Evolutionary conservation across 1,140 invertebrate genomes (phyloP).

Genomic region (Bacillus rossius): DNA sequence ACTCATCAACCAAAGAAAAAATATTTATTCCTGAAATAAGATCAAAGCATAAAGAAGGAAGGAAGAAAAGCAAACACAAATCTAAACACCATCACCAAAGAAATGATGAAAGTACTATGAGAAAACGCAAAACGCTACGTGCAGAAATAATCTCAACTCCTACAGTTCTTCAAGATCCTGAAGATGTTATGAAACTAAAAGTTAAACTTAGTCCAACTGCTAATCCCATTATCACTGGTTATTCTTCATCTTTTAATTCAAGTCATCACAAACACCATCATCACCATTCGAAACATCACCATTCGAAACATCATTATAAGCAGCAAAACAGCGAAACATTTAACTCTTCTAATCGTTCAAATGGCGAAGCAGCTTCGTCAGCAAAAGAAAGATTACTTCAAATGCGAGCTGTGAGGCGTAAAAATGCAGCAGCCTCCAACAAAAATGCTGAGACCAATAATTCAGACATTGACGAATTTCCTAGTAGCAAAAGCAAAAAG

Average conservation of each 20-base stretch:
- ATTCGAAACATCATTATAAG: conserved; percentile 4
- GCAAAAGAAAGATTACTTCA: conserved; percentile 36
- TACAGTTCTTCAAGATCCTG: conserved; percentile 28
- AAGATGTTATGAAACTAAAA: conserved; percentile 33
- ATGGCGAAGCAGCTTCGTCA: neutral
- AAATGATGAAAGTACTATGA: conserved; percentile 3
- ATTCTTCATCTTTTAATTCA: too few relatives aligned
- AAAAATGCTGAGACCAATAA: conserved; percentile 5
- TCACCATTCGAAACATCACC: conserved; percentile 5
- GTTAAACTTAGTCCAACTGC: conserved; percentile 27
- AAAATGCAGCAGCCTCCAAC: conserved; percentile 21
- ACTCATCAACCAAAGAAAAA: too few relatives aligned
- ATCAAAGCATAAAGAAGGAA: conserved; percentile 1
- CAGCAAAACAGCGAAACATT: neutral
- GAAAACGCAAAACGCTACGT: conserved; percentile 19
- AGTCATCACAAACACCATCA: conserved; percentile 7
- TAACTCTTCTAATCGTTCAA: neutral
- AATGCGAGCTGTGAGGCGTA: conserved; percentile 38
- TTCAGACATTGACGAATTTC: neutral
- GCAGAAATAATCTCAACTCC: conserved; percentile 16
- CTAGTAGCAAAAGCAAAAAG: conserved; percentile 11
- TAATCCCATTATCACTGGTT: neutral
- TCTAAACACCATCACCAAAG: conserved; percentile 27
- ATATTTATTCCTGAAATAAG: too few relatives aligned
- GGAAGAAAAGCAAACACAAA: conserved; percentile 28